Evolutionary conservation across 2,113 vertebrate species (phyloP).

Genomic region (Mungos mungo): DNA sequence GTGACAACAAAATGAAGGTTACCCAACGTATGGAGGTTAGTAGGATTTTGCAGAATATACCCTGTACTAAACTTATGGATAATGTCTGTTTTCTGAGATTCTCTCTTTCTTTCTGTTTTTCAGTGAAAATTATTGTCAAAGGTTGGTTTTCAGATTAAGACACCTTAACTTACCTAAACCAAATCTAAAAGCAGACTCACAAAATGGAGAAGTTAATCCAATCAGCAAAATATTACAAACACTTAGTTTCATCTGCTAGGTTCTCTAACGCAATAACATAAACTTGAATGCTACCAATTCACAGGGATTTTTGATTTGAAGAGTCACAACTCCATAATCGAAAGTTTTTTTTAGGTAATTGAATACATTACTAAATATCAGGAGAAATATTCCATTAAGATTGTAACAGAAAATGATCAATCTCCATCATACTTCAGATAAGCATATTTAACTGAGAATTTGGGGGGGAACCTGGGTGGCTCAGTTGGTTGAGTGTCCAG

Average conservation of each 20-base stretch:
- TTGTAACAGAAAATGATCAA: neutral
- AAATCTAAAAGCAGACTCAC: constrained; percentile 75
- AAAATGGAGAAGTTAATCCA: constrained; percentile 77
- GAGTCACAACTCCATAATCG: constrained; percentile 29
- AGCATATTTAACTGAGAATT: constrained; percentile 1
- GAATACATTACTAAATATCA: constrained; percentile 62
- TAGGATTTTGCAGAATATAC: neutral
- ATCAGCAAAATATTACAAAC: constrained; percentile 72
- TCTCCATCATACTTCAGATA: constrained; percentile 26
- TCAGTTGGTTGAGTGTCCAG: too few species aligned
- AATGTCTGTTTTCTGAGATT: neutral
- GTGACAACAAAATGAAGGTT: neutral
- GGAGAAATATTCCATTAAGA: constrained; percentile 45
- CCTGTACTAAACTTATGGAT: neutral
- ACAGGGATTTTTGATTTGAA: constrained; percentile 71
- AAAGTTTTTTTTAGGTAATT: constrained; percentile 22
- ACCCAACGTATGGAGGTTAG: neutral
- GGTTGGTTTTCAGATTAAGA: constrained; percentile 73
- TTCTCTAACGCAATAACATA: constrained; percentile 75
- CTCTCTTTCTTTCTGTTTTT: neutral
- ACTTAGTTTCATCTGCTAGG: constrained; percentile 71
- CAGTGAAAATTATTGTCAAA: constrained; percentile 64
- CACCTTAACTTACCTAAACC: constrained; percentile 76
- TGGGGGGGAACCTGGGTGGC: neutral
- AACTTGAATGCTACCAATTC: constrained; percentile 48